Percentiles rank a stretch among this genome's conserved stretches.
Conservation (phyloP, 2,797 vertebrate species). For the Pseudopleuronectes americanus region DNA sequence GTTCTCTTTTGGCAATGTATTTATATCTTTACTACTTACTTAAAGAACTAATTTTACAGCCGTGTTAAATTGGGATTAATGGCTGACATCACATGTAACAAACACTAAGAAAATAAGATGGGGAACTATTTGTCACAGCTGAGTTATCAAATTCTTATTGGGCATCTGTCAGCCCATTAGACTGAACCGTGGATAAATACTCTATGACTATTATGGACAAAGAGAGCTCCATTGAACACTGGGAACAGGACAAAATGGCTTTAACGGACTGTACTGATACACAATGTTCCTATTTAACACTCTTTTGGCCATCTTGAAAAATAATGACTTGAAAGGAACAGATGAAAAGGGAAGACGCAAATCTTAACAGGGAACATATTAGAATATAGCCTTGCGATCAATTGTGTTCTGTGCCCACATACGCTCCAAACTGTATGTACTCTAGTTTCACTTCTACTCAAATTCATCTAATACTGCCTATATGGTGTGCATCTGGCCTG, state of each 20-base stretch:
- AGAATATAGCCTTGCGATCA: slow-evolving; percentile 2
- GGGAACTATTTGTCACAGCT: slow-evolving; percentile 8
- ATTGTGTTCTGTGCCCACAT: slow-evolving; percentile 3
- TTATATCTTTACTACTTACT: neutral
- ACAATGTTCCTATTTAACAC: slow-evolving; percentile 58
- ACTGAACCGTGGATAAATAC: slow-evolving; percentile 10
- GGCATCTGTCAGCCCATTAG: neutral
- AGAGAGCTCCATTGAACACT: slow-evolving; percentile 11
- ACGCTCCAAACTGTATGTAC: neutral
- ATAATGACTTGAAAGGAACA: slow-evolving; percentile 45
- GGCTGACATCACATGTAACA: neutral
- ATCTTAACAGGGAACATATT: slow-evolving; percentile 20
- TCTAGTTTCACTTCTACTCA: slow-evolving; percentile 1
- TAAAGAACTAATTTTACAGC: neutral
- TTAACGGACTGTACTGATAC: slow-evolving; percentile 60
- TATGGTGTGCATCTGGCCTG: neutral
- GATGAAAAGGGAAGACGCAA: slow-evolving; percentile 3
- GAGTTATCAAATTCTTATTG: slow-evolving; percentile 11
- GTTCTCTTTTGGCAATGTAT: neutral
- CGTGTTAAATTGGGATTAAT: neutral
- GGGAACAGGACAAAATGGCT: slow-evolving; percentile 63
- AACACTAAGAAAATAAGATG: neutral
- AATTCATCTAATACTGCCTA: neutral
- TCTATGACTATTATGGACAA: slow-evolving; percentile 26
- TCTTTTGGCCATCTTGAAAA: slow-evolving; percentile 48